Percentiles rank a stretch among this genome's conserved stretches.
Conservation (phyloP, 2,797 vertebrate species). For the Lycodopsis pacificus region DNA sequence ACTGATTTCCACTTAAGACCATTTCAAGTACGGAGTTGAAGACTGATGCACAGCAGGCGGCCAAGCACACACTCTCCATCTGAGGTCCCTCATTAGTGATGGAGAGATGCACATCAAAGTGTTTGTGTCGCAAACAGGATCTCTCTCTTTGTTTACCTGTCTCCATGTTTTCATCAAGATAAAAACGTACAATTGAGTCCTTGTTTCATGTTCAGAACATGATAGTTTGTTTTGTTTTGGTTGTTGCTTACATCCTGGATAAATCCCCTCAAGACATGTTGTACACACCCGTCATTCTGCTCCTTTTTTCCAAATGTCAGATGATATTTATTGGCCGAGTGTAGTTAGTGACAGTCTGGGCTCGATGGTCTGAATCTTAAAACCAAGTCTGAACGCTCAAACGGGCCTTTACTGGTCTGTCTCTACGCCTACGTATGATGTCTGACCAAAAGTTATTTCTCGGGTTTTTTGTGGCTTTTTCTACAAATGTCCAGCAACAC, state of each 20-base stretch:
- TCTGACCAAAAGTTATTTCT: too few species aligned
- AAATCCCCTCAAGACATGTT: background rate
- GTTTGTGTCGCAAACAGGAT: background rate
- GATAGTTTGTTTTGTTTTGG: background rate
- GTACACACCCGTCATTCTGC: background rate
- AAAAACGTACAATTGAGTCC: background rate
- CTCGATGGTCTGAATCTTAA: background rate
- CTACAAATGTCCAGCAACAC: too few species aligned
- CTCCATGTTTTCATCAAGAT: background rate
- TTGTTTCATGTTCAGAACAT: background rate
- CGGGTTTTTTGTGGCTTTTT: too few species aligned
- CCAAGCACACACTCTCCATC: background rate
- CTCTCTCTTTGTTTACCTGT: background rate
- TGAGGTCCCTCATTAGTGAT: conserved; percentile 26
- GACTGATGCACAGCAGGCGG: conserved; percentile 13
- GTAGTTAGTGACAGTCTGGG: background rate
- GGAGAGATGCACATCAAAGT: background rate
- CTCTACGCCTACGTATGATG: too few species aligned
- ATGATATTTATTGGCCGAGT: background rate
- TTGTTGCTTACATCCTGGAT: background rate
- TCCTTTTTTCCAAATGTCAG: background rate
- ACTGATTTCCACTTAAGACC: conserved; percentile 33
- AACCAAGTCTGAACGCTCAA: too few species aligned
- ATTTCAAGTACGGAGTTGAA: conserved; percentile 20
- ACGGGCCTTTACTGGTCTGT: too few species aligned